Base-by-base conservation (phyloP, 2,888 invertebrate species). In the Subacronicta megacephala region DNA sequence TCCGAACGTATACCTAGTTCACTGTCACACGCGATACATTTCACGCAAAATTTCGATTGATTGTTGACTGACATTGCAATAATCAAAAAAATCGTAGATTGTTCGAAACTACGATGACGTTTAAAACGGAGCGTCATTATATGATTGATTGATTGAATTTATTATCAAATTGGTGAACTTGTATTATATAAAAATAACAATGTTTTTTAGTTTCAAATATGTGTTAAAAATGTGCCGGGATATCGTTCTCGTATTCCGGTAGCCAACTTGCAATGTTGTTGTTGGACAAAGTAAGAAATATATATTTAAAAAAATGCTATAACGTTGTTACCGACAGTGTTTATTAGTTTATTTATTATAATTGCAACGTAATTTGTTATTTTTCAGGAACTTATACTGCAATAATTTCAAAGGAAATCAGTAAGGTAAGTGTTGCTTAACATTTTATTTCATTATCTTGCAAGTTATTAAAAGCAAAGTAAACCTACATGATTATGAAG, bases 61-160 rank as follows among this genome's bases (percentile, higher is more conserved):
- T 12, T 9, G 23, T 23, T 9, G 1, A 9, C 1, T n/a, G n/a
- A n/a, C n/a, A n/a, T 0, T 26, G 9, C 26, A 1, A 26, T 26
- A 10, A 7, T 23, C 10, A 10, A 26, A 26, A 10, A 1, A 23
- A 9, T 7, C n/a, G 9, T 2, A 9, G 1, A 9, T 6, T 6
- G 5, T 5, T 5, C 3, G 20, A 20, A 20, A 3, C n/a, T n/a
- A n/a, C n/a, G n/a, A n/a, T n/a, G 3, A 20, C 20, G 20, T 23
- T 10, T 29, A 31, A 17, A 70, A 62, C 18, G 77, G 54, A 76
- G 46, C 77, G 60, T 61, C 3, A 45, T 29, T 16, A 1, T 7
- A 40, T 75, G 77, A 74, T 74, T 54, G 52, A 52, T 36, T 35
- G 33, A 33, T 65, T 45, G n/a, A n/a, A n/a, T n/a, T n/a, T n/a